Conservation (phyloP, 2,888 invertebrate species). For the Epinotia demarniana region DNA sequence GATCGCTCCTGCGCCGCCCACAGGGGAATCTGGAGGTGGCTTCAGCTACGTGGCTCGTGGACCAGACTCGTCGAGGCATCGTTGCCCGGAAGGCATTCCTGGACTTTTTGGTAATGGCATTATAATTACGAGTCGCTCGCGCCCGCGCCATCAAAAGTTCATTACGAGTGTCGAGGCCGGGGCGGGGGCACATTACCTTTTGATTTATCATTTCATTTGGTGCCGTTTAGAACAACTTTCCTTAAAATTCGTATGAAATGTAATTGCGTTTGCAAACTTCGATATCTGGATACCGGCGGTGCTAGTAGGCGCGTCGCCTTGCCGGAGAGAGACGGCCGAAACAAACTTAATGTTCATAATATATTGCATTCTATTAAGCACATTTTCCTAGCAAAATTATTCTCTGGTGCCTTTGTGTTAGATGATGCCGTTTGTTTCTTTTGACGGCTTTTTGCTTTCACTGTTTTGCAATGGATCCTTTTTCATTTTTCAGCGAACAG, state of each 20-base stretch:
- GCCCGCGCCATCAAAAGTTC: conserved; percentile 41
- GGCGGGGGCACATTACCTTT: conserved; percentile 37
- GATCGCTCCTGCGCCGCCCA: too few species aligned
- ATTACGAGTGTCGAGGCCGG: conserved; percentile 37
- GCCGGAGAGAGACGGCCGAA: background rate
- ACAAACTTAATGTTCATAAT: background rate
- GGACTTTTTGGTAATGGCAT: conserved; percentile 44
- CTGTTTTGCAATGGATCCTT: background rate
- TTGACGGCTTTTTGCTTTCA: background rate
- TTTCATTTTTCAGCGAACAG: background rate
- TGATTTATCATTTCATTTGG: conserved; percentile 43
- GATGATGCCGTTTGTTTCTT: background rate
- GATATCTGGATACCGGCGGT: conserved; percentile 17
- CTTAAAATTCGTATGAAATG: conserved; percentile 28
- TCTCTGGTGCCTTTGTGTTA: background rate
- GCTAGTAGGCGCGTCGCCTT: background rate
- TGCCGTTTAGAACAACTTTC: conserved; percentile 28
- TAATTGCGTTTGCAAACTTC: conserved; percentile 26
- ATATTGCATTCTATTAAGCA: background rate
- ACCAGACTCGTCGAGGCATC: background rate
- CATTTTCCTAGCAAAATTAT: background rate
- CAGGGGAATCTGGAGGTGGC: background rate
- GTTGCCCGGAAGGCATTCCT: conserved; percentile 25
- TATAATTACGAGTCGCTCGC: conserved; percentile 38
- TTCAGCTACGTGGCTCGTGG: background rate